Base-by-base conservation (phyloP, 1,140 invertebrate species). In the Carposina sasakii region DNA sequence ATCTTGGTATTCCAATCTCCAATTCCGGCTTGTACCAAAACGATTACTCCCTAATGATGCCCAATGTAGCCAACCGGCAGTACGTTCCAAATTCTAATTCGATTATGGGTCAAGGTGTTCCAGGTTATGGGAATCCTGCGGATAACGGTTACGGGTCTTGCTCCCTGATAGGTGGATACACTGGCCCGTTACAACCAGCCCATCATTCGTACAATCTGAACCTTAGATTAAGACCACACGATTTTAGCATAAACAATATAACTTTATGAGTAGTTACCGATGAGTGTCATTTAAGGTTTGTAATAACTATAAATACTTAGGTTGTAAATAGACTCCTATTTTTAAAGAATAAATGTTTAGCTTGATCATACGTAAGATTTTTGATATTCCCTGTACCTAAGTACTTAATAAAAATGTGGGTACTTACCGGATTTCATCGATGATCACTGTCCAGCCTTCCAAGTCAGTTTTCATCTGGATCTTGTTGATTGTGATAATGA, bases 141-240 rank as follows among this genome's bases (percentile, higher is more conserved):
- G 75, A 76, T 10, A 76, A 74, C 41, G 62, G 61, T 17, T 82
- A 76, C 42, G 67, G 71, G 9, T 72, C 77, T 0, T 85, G 85
- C 50, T 63, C 73, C 2, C 57, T 86, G 10, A 76, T 86, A 17
- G 69, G 79, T 17, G 63, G 76, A 12, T 86, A 86, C 37, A 63
- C 63, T 48, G 65, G 69, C 19, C 43, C 73, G 0, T 52, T 82
- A 17, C 73, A 71, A 36, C 58, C 78, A 0, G 67, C 81, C 1
- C 79, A 82, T 49, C 77, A 78, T 44, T 71, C 82, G 0, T 86
- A 86, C 41, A 86, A 86, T 58, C 54, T 86, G 30, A 86, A 86
- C 57, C 66, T 85, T 57, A 67, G 85, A 54, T 61, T 86, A 37
- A 67, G 84, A 54, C 76, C 81, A 0, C 83, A 84, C 39, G 84